Conservation (phyloP, 1,140 invertebrate species). For the Trichonephila clavata region DNA sequence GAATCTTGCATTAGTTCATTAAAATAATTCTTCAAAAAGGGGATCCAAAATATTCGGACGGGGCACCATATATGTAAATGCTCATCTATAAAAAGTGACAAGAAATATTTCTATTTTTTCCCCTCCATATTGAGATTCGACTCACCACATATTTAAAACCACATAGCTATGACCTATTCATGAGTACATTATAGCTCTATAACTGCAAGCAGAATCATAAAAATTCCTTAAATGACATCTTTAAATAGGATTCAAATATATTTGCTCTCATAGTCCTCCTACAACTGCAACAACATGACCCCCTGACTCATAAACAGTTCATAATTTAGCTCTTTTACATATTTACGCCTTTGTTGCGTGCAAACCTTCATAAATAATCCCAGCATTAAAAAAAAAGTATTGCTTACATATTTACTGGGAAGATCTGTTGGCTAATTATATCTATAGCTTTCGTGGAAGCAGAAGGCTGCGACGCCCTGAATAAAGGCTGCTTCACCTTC, state of each 20-base stretch:
- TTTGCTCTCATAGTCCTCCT: not conserved
- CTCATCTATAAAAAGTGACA: too few species aligned
- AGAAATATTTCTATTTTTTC: too few species aligned
- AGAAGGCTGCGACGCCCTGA: not conserved
- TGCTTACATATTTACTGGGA: not conserved
- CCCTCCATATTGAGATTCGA: too few species aligned
- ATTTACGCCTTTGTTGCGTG: not conserved
- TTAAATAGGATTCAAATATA: not conserved
- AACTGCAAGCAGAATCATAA: not conserved
- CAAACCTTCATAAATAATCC: not conserved
- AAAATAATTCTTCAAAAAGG: too few species aligned
- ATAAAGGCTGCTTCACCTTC: too few species aligned
- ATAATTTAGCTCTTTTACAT: constrained; percentile 28
- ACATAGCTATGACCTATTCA: too few species aligned
- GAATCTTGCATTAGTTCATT: too few species aligned
- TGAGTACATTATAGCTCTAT: too few species aligned
- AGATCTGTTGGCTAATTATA: not conserved
- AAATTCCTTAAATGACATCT: constrained; percentile 10
- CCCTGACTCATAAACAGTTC: constrained; percentile 11
- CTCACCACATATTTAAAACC: too few species aligned
- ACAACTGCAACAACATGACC: not conserved
- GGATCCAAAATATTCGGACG: too few species aligned
- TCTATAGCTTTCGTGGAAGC: not conserved
- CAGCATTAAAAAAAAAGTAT: not conserved
- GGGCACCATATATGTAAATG: too few species aligned